Evolutionary conservation across 2,113 vertebrate species (phyloP).

Genomic region (Melanotaenia duboulayi): DNA sequence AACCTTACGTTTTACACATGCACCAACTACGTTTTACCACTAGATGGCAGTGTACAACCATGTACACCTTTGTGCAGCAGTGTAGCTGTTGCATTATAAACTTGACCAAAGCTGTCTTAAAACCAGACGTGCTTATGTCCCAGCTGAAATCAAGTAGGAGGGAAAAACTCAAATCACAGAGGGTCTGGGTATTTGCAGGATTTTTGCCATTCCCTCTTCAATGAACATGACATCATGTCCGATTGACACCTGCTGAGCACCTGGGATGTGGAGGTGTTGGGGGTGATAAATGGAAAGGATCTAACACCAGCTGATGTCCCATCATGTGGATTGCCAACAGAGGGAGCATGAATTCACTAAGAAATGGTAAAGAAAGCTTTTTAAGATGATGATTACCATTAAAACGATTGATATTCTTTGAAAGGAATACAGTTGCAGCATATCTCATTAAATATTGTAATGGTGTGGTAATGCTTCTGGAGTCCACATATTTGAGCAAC

Average conservation of each 20-base stretch:
- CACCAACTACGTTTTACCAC: slow-evolving; percentile 32
- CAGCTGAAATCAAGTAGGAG: slow-evolving; percentile 39
- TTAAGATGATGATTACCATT: background rate
- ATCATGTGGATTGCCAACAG: background rate
- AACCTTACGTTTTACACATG: too few species aligned
- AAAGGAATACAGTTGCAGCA: background rate
- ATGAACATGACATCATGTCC: background rate
- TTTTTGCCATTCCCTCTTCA: background rate
- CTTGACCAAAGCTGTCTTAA: slow-evolving; percentile 11
- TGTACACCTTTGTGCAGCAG: too few species aligned
- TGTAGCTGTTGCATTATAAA: background rate
- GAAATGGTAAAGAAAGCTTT: background rate
- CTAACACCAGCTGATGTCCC: slow-evolving; percentile 20
- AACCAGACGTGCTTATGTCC: slow-evolving; percentile 23
- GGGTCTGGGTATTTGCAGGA: slow-evolving; percentile 20
- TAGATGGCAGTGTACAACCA: slow-evolving; percentile 51
- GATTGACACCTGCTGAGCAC: slow-evolving; percentile 44
- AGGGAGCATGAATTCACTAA: background rate
- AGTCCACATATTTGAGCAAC: background rate
- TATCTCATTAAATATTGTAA: too few species aligned
- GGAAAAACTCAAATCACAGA: slow-evolving; percentile 41
- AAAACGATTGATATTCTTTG: background rate
- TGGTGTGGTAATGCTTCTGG: background rate
- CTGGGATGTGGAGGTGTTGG: slow-evolving; percentile 15
- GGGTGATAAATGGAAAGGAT: background rate